Evolutionary conservation across 2,888 invertebrate genomes (phyloP), one percentile per base, ranked within the genome.

Genomic region (Dynastes grantii): DNA sequence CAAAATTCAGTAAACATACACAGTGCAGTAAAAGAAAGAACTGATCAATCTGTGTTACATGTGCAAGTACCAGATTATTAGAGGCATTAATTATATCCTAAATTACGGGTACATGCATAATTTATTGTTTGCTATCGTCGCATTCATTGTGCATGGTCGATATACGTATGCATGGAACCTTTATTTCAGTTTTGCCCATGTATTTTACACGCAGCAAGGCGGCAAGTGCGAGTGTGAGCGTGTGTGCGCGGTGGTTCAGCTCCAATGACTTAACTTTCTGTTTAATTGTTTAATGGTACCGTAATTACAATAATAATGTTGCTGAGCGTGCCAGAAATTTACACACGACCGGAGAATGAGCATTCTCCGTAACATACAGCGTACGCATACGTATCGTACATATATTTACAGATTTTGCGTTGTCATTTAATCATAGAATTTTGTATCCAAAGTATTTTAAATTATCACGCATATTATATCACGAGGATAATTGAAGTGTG

Each of bases 271-370:
- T 64, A 77, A 82, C 81, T 82, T 82, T 82, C 82, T 79, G 81
- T 81, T 80, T 82, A 82, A 82, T 82, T 81, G 81, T 82, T 80
- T 82, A 81, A 80, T 80, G 64, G 80, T 80, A 79, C 79, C 80
- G 73, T 80, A 81, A 81, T 80, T 80, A 78, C 63, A 78, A 68
- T 78, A 80, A 78, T 77, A 77, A 80, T 76, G 61, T 55, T 63
- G 22, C 68, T 22, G 70, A 80, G 80, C 80, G 80, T 80, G 80
- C 76, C 80, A 80, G 78, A 80, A 76, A 70, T 78, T 67, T 78
- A 76, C 76, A 68, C 55, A 55, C 65, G 58, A 73, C 6, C 22
- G 11, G 58, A 32, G 58, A 73, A 73, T 45, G 58, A 40, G 61
- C 37, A 73, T 73, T 58, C 45, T 58, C 58, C 45, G 61, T 73